Conservation (phyloP, 2,113 vertebrate genomes). For the Thunnus maccoyii region DNA sequence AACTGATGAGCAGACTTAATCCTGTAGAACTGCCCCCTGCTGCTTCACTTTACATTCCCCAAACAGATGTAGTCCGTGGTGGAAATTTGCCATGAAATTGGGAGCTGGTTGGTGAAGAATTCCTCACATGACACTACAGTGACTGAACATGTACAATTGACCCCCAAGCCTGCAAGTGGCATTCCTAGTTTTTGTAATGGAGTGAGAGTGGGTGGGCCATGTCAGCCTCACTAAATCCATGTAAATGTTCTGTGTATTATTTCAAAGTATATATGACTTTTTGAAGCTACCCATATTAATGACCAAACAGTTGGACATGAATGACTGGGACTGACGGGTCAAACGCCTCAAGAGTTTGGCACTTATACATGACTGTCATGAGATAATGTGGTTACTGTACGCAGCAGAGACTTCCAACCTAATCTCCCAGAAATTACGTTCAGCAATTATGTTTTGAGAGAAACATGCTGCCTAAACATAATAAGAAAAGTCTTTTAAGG, state of each 20-base stretch:
- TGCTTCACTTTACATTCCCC: constrained; percentile 77
- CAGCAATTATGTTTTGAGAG: background rate
- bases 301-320: background rate
- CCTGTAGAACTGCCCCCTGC: constrained; percentile 77
- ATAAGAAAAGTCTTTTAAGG: background rate
- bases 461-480: background rate
- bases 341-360: constrained; percentile 8
- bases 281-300: constrained; percentile 3
- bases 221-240: constrained; percentile 37
- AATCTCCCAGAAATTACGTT: too few relatives aligned
- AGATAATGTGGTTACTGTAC: background rate
- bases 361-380: constrained; percentile 12
- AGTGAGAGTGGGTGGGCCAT: constrained; percentile 63
- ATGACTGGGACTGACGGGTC: constrained; percentile 18
- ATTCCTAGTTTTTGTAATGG: constrained; percentile 63
- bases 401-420: too few relatives aligned
- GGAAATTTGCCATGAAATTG: constrained; percentile 86
- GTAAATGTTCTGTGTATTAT: constrained; percentile 38
- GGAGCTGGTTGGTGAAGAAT: constrained; percentile 75
- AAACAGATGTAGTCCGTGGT: constrained; percentile 79
- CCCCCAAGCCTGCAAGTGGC: constrained; percentile 51
- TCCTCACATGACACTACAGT: constrained; percentile 68
- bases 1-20: constrained; percentile 85
- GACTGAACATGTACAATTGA: constrained; percentile 69
- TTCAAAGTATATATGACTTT: constrained; percentile 28